phyloP scores from a whole-genome alignment of 2,888 invertebrate genomes.

The Tenthredo amoena region DNA sequence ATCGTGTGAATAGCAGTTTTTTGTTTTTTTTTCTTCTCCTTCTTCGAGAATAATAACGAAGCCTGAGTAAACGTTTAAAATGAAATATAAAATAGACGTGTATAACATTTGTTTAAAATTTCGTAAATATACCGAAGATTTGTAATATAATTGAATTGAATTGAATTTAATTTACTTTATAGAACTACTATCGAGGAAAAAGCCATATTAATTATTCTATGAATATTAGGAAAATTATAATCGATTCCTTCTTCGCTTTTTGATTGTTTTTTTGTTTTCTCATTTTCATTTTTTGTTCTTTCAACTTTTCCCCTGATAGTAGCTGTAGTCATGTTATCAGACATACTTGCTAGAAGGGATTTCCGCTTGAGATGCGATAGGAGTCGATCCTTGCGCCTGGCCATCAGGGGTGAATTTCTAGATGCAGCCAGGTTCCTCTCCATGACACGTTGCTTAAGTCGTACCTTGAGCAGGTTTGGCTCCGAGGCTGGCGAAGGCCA shows the following conservation, averaged over 20 bases:
- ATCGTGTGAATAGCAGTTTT: neutral
- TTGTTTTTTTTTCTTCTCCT: neutral
- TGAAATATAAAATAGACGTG: neutral
- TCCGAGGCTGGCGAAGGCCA: constrained; percentile 89
- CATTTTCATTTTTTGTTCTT: neutral
- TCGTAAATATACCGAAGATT: neutral
- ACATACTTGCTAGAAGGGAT: constrained; percentile 82
- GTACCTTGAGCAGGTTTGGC: constrained; percentile 97
- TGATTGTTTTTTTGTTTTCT: neutral
- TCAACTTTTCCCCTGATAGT: constrained; percentile 1
- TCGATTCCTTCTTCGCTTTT: neutral
- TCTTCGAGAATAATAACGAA: neutral
- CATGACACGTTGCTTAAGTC: constrained; percentile 96
- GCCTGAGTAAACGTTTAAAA: neutral
- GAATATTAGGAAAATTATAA: neutral
- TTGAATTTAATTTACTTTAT: neutral
- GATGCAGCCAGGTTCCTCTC: constrained; percentile 83
- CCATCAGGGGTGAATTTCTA: constrained; percentile 93
- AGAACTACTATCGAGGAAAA: constrained; percentile 26
- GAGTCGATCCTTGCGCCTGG: constrained; percentile 88
- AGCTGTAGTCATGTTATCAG: constrained; percentile 14
- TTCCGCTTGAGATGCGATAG: constrained; percentile 88
- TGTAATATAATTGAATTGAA: neutral
- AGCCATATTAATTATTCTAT: neutral
- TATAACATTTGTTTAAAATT: neutral